These are phyloP conservation scores for Callithrix jacchus DNA, from an alignment of 2,113 vertebrate genomes.

Conservation along the genomic window DNA sequence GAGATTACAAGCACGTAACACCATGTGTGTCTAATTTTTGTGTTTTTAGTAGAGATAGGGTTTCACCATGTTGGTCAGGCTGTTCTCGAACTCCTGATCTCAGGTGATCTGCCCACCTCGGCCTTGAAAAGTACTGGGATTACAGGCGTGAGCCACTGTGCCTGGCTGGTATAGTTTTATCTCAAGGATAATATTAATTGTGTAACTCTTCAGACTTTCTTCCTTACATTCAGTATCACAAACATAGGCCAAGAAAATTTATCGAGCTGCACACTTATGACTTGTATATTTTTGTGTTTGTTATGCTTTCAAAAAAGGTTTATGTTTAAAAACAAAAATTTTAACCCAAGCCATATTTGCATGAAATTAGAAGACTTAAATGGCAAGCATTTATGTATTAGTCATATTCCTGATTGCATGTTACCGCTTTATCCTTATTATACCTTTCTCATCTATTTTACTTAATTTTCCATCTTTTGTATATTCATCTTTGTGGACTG, in stretches of 20 bases:
- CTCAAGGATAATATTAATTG: not conserved
- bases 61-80: too few species aligned
- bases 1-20: too few species aligned
- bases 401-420: not conserved
- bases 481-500: not conserved
- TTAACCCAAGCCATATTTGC: conserved; percentile 4
- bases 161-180: not conserved
- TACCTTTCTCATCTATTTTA: conserved; percentile 11
- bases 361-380: conserved; percentile 40
- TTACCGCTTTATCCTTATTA: not conserved
- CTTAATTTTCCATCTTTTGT: not conserved
- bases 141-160: too few species aligned
- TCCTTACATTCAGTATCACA: not conserved
- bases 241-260: not conserved
- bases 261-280: not conserved
- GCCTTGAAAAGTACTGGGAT: too few species aligned
- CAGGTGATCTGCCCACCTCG: too few species aligned
- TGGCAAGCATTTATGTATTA: not conserved
- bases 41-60: too few species aligned
- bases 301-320: conserved; percentile 29
- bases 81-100: too few species aligned
- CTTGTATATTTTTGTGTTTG: not conserved
- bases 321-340: conserved; percentile 40
- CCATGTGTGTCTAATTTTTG: too few species aligned
- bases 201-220: not conserved